Percentiles rank a stretch among this genome's conserved stretches.
Evolutionary conservation across 2,888 invertebrate genomes (phyloP).

Genomic region (Stenichneumon culpator): DNA sequence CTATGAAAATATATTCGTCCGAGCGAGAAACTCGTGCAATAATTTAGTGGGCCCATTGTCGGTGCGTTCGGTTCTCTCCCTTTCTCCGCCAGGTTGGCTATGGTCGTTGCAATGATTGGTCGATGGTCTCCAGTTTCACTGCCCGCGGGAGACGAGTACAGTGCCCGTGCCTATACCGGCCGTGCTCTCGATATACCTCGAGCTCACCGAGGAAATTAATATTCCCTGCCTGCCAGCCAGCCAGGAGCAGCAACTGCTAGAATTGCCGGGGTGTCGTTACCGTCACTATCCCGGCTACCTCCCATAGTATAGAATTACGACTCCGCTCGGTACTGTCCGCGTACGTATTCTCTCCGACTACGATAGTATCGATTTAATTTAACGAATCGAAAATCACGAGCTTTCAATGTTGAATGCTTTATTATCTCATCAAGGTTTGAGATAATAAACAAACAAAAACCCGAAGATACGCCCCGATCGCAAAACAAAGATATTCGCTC

Average conservation of each 20-base stretch:
- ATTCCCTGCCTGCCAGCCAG: conserved; percentile 55
- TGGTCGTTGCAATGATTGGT: conserved; percentile 75
- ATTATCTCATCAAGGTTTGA: background rate
- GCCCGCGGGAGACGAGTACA: conserved; percentile 59
- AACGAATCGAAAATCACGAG: conserved; percentile 21
- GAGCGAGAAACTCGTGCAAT: conserved; percentile 73
- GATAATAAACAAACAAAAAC: conserved; percentile 2
- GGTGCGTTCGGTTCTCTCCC: conserved; percentile 60
- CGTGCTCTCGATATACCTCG: conserved; percentile 49
- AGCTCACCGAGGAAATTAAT: conserved; percentile 64
- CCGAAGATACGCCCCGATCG: background rate
- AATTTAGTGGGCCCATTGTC: conserved; percentile 76
- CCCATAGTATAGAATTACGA: conserved; percentile 66
- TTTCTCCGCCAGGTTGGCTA: conserved; percentile 21
- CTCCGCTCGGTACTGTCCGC: conserved; percentile 13
- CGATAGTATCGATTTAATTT: conserved; percentile 50
- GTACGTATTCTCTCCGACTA: background rate
- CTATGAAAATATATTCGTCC: conserved; percentile 54
- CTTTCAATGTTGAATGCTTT: conserved; percentile 13
- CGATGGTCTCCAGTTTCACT: conserved; percentile 74
- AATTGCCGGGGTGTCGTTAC: conserved; percentile 68
- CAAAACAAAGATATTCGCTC: background rate
- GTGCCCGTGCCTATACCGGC: conserved; percentile 7
- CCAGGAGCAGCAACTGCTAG: conserved; percentile 57
- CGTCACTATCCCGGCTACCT: conserved; percentile 64